These are phyloP conservation scores for Columba livia DNA, from an alignment of 2,113 vertebrate genomes.

Conservation along the genomic window DNA sequence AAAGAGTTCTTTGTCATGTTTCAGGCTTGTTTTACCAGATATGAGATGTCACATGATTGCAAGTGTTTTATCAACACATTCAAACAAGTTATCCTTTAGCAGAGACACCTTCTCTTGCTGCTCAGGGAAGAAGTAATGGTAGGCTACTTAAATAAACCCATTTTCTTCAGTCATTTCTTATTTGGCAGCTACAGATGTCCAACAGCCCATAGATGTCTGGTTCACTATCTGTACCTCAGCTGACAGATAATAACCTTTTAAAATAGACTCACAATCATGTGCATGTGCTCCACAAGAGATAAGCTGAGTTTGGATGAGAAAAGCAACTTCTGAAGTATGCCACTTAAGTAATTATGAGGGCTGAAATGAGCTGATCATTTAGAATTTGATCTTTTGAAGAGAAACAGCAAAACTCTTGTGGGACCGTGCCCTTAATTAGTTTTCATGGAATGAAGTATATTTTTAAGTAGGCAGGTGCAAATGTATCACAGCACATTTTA, in stretches of 20 bases:
- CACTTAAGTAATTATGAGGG: not conserved
- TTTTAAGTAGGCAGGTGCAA: slow-evolving; percentile 1
- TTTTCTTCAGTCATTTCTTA: not conserved
- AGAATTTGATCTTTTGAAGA: not conserved
- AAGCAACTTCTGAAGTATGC: not conserved
- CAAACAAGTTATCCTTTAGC: not conserved
- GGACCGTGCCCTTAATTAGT: not conserved
- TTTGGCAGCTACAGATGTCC: not conserved
- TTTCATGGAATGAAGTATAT: not conserved
- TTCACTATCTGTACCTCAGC: not conserved
- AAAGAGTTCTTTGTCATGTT: not conserved
- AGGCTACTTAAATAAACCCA: not conserved
- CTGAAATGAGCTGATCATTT: not conserved
- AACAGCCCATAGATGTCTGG: not conserved
- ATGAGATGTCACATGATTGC: not conserved
- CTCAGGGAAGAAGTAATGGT: not conserved
- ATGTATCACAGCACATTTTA: not conserved
- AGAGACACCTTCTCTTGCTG: not conserved
- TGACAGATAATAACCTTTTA: not conserved
- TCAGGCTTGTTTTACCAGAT: not conserved
- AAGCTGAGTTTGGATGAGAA: not conserved
- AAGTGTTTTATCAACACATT: not conserved
- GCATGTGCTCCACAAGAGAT: not conserved
- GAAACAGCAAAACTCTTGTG: not conserved
- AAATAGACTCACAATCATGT: not conserved